Percentiles rank a stretch among this genome's conserved stretches.
Conservation (phyloP, 2,888 invertebrate species). For the Magallana nippona region DNA sequence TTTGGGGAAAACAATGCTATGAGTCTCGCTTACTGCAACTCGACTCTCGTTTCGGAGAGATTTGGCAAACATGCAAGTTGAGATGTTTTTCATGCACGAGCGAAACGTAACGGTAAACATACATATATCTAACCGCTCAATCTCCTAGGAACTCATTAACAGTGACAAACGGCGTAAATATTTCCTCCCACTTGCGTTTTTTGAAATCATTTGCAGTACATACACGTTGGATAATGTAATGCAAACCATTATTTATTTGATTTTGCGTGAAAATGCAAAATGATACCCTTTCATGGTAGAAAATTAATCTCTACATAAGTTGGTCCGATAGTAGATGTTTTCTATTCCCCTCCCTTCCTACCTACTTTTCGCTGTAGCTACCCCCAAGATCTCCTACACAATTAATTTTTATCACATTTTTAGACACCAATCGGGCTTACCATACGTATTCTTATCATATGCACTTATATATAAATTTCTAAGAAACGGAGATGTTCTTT, state of each 20-base stretch:
- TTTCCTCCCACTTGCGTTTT: background rate
- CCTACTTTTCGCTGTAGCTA: too few species aligned
- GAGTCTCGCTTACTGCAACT: conserved; percentile 11
- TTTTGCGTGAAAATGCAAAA: too few species aligned
- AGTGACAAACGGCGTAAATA: conserved; percentile 6
- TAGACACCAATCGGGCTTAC: too few species aligned
- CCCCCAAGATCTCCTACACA: too few species aligned
- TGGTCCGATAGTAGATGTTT: too few species aligned
- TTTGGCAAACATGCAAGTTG: background rate
- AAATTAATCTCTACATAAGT: too few species aligned
- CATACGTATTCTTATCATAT: too few species aligned
- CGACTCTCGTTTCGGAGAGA: background rate
- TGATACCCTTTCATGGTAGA: too few species aligned
- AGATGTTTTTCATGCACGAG: conserved; percentile 13
- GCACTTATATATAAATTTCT: too few species aligned
- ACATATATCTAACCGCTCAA: background rate
- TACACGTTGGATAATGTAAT: background rate
- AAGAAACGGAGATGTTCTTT: background rate
- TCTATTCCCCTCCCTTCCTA: too few species aligned
- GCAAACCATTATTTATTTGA: too few species aligned
- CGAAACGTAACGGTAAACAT: background rate
- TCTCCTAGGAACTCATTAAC: conserved; percentile 3
- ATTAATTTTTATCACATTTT: too few species aligned
- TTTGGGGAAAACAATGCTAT: background rate
- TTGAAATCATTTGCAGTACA: background rate